phyloP scores from a whole-genome alignment of 1,140 invertebrate species.

The Doryteuthis pealeii region DNA sequence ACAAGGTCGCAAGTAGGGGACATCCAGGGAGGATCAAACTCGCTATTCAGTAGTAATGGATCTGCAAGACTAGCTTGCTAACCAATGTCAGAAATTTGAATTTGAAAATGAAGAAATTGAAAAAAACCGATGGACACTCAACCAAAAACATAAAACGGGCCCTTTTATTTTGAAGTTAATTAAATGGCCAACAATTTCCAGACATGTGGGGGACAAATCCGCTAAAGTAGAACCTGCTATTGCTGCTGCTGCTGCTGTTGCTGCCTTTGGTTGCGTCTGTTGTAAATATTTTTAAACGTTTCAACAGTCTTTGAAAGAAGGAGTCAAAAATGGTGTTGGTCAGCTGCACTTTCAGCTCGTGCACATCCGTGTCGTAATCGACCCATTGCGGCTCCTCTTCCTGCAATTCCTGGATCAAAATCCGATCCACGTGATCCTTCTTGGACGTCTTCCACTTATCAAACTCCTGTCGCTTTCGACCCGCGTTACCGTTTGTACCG shows the following conservation, averaged over 20 bases:
- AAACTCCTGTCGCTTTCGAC: slow-evolving; percentile 62
- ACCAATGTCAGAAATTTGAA: no score
- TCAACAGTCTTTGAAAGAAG: slow-evolving; percentile 67
- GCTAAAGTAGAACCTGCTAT: no score
- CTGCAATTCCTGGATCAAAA: slow-evolving; percentile 70
- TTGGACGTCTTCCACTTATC: slow-evolving; percentile 69
- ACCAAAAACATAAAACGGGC: no score
- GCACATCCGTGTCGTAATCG: slow-evolving; percentile 72
- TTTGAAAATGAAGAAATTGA: no score
- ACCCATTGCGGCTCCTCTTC: slow-evolving; percentile 74
- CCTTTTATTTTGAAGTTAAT: no score
- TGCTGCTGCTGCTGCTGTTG: slow-evolving; percentile 18
- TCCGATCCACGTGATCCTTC: slow-evolving; percentile 72
- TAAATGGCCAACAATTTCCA: no score
- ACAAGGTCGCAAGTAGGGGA: no score
- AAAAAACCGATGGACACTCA: no score
- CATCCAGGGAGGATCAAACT: no score
- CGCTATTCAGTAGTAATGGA: no score
- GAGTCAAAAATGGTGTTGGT: slow-evolving; percentile 68
- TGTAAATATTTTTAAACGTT: slow-evolving; percentile 47
- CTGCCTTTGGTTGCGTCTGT: slow-evolving; percentile 27
- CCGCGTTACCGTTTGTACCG: background rate
- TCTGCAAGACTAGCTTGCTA: no score
- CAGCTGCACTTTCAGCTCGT: slow-evolving; percentile 70
- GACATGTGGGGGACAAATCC: no score